Evolutionary conservation across 2,113 vertebrate genomes (phyloP).

Genomic region (Tupaia chinensis): DNA sequence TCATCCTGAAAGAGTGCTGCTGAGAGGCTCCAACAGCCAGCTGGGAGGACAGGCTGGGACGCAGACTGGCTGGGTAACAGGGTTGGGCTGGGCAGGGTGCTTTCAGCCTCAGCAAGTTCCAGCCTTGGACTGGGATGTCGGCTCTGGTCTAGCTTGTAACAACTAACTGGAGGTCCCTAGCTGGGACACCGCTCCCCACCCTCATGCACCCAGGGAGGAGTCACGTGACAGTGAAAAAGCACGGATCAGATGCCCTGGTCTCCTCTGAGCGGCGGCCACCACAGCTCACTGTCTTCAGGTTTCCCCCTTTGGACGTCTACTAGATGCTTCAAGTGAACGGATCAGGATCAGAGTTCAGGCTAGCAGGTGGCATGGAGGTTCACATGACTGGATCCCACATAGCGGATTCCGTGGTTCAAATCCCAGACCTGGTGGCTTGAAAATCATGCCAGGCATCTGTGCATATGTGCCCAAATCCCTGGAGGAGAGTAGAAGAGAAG

Average conservation of each 20-base stretch:
- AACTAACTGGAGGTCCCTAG: not conserved
- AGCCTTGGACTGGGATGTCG: not conserved
- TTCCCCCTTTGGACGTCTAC: not conserved
- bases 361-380: no score
- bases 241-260: not conserved
- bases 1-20: slow-evolving; percentile 37
- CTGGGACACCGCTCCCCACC: not conserved
- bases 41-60: not conserved
- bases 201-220: not conserved
- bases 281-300: not conserved
- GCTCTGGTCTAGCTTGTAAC: not conserved
- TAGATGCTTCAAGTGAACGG: not conserved
- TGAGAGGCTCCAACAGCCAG: not conserved
- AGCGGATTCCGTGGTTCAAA: no score
- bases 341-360: not conserved
- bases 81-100: not conserved
- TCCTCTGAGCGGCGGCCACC: not conserved
- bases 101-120: not conserved
- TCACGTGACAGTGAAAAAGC: not conserved
- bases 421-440: no score
- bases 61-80: not conserved
- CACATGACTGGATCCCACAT: no score
- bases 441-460: no score
- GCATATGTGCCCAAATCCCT: no score
- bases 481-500: no score